Evolutionary conservation across 2,888 invertebrate species (phyloP), one percentile per base, ranked within the genome.

Genomic region (Parnassius smintheus): DNA sequence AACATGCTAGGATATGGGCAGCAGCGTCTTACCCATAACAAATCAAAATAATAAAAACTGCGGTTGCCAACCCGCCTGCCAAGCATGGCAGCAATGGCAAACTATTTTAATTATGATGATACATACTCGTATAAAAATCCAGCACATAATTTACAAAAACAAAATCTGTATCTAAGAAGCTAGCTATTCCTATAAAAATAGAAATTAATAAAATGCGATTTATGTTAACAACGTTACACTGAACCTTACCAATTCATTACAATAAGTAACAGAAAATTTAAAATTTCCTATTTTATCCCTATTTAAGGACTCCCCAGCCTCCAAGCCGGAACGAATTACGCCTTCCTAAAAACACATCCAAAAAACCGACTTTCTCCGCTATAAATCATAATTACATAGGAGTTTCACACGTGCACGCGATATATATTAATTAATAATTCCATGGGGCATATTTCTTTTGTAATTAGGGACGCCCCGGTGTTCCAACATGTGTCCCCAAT

Each of bases 401-500:
- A 65, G 62, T 65, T 67, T 67, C 68, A 71, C 74, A 74, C 74
- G 73, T 75, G 75, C 62, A 65, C 71, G 56, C 66, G 66, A 70
- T 74, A 68, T 68, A 72, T 73, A 72, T 69, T 72, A 74, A 73
- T 73, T 71, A 74, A 68, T 72, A 65, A 67, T 67, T 68, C 72
- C 67, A 59, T 62, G 60, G 68, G 69, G 68, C 68, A 73, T 74
- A 75, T 76, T 75, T 76, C 75, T 75, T 72, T 66, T 60, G 70
- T 75, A 75, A 75, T 75, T 72, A 73, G 71, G 67, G 58, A 48
- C 62, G 56, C 55, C 69, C 72, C 73, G 70, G 72, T 72, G 71
- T 69, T 70, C 63, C 63, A 62, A 71, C 76, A 76, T 75, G 68
- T 76, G 76, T 72, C 69, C 70, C 71, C 75, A 76, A 75, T 76